Conservation (phyloP, 2,113 vertebrate species). For the Sapajus apella region DNA sequence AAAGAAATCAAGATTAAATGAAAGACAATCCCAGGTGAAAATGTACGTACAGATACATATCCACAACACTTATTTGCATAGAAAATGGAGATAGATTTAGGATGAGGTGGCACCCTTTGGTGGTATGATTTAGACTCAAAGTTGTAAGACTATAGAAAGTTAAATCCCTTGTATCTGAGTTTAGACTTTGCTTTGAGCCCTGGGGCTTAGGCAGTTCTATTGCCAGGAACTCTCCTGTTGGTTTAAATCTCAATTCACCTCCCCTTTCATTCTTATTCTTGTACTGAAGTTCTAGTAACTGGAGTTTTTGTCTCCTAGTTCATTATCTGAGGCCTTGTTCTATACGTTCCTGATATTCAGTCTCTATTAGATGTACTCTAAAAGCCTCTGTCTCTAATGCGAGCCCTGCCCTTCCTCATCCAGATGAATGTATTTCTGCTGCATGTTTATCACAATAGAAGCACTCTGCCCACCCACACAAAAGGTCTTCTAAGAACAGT, state of each 20-base stretch:
- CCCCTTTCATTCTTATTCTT: neutral
- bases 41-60: neutral
- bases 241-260: neutral
- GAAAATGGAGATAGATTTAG: neutral
- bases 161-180: neutral
- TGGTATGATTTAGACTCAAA: neutral
- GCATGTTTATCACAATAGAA: rapidly evolving
- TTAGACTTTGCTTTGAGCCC: neutral
- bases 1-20: neutral
- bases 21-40: neutral
- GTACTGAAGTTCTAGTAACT: neutral
- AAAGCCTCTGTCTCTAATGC: neutral
- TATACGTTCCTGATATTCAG: neutral
- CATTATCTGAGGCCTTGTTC: neutral
- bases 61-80: neutral
- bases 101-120: neutral
- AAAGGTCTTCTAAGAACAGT: neutral
- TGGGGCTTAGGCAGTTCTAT: neutral
- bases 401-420: rapidly evolving
- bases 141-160: neutral
- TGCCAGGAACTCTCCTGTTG: neutral
- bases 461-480: neutral
- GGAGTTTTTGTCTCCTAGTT: neutral
- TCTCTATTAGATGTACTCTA: neutral
- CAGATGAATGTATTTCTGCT: neutral